A percentile compares a stretch with the other conserved stretches of the same genome.
Conservation (phyloP, 1,140 invertebrate species). For the Drosophila bifasciata region DNA sequence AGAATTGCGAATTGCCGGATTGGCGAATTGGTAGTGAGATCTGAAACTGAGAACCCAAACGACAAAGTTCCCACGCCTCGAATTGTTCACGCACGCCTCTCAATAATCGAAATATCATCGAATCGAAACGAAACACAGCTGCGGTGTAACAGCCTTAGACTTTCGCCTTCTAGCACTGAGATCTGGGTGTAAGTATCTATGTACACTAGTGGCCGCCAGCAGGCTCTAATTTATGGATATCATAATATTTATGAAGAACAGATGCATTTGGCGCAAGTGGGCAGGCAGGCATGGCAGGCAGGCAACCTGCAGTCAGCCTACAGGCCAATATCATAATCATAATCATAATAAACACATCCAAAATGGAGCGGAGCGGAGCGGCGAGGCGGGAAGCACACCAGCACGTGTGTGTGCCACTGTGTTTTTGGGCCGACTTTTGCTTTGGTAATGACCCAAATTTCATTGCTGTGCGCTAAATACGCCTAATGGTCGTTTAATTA, state of each 20-base stretch:
- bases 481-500: slow-evolving; percentile 80
- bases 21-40: slow-evolving; percentile 5
- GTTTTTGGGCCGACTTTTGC: slow-evolving; percentile 60
- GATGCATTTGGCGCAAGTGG: slow-evolving; percentile 55
- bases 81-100: slow-evolving; percentile 69
- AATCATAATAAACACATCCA: slow-evolving; percentile 78
- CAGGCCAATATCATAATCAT: slow-evolving; percentile 56
- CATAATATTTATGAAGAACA: slow-evolving; percentile 64
- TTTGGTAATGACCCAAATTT: slow-evolving; percentile 80
- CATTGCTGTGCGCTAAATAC: slow-evolving; percentile 66
- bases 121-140: slow-evolving; percentile 16
- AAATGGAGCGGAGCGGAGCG: slow-evolving; percentile 35
- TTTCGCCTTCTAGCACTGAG: slow-evolving; percentile 58
- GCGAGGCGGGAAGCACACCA: too few relatives aligned
- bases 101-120: background rate
- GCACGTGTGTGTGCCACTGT: slow-evolving; percentile 67
- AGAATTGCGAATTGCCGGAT: slow-evolving; percentile 32
- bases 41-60: slow-evolving; percentile 5
- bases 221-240: slow-evolving; percentile 46
- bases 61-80: slow-evolving; percentile 63
- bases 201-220: slow-evolving; percentile 54
- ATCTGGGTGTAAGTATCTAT: slow-evolving; percentile 22
- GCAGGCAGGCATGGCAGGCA: background rate
- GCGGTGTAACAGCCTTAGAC: slow-evolving; percentile 36
- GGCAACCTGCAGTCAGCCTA: slow-evolving; percentile 15